Base-by-base conservation (phyloP, 1,140 invertebrate species). In the Radopholus similis region DNA sequence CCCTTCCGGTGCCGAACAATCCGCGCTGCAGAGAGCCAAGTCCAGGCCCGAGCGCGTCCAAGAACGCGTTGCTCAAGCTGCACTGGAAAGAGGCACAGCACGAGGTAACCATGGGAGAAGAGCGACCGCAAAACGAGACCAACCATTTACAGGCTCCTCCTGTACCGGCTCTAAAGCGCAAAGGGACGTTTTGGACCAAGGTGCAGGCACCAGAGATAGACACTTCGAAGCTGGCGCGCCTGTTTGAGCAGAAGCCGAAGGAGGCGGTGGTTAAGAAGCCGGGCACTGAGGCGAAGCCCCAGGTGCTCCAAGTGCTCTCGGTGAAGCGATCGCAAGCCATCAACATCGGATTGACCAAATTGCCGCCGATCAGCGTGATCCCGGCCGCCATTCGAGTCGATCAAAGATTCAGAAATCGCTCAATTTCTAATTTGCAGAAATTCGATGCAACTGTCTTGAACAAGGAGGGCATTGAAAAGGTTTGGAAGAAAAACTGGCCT, bases 381-480 rank as follows among this genome's bases (percentile, higher is more conserved):
- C 97, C 97, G 83, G 91, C 92, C 26, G 95, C 95, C 54, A 98
- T 99, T 57, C 73, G 72, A 70, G 75, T 77, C 54, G 3, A 56
- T 3, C 2, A 5, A 35, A 35, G n/a, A n/a, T 56, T 2, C 26
- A 57, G 53, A 64, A 35, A 11, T 15, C 6, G 6, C 32, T 49
- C 0, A 63, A 35, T 44, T 38, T 40, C n/a, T 4, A 40, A 30
- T 60, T 73, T 75, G 74, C 85, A 98, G 72, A 98, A 98, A 86
- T 98, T 98, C 93, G 96, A 99, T 83, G 90, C 90, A 0, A 93
- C 93, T 0, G 94, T 99, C 59, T 93, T 99, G 85, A 97, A 95
- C 75, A 87, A 94, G 76, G 96, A 99, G 85, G 93, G 64, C 57
- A 80, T 84, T 18, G 78, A 91, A 87, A 98, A 99, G n/a, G n/a